Conservation (phyloP, 2,888 invertebrate species). For the Acanthosoma haemorrhoidale region DNA sequence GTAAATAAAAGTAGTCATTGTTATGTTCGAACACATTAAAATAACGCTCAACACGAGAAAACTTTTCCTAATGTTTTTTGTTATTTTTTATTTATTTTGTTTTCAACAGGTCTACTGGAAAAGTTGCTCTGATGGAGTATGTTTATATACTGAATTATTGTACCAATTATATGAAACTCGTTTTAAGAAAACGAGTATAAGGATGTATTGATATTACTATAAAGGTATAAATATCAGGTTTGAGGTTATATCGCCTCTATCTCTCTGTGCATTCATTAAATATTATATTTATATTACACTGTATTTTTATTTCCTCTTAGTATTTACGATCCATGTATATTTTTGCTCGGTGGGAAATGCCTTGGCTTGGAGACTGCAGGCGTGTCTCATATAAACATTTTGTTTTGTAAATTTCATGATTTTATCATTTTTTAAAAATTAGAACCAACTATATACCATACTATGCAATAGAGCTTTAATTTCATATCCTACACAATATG, state of each 20-base stretch:
- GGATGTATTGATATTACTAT: constrained; percentile 20
- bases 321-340: background rate
- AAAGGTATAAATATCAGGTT: constrained; percentile 16
- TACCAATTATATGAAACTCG: constrained; percentile 33
- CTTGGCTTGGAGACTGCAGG: too few species aligned
- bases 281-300: constrained; percentile 1
- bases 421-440: too few species aligned
- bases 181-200: constrained; percentile 8
- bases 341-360: too few species aligned
- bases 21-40: constrained; percentile 32
- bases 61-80: constrained; percentile 31
- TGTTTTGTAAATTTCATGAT: too few species aligned
- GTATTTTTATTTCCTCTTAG: background rate
- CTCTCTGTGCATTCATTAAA: constrained; percentile 9
- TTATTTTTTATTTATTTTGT: background rate
- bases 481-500: too few species aligned
- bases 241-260: constrained; percentile 9
- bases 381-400: too few species aligned
- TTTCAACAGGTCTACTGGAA: constrained; percentile 11
- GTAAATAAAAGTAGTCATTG: constrained; percentile 35
- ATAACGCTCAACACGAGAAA: constrained; percentile 36
- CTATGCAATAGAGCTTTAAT: too few species aligned
- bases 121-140: constrained; percentile 36
- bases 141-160: constrained; percentile 36
- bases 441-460: too few species aligned